phyloP scores from a whole-genome alignment of 92 coral and sea anemone species.

The Desmophyllum pertusum region DNA sequence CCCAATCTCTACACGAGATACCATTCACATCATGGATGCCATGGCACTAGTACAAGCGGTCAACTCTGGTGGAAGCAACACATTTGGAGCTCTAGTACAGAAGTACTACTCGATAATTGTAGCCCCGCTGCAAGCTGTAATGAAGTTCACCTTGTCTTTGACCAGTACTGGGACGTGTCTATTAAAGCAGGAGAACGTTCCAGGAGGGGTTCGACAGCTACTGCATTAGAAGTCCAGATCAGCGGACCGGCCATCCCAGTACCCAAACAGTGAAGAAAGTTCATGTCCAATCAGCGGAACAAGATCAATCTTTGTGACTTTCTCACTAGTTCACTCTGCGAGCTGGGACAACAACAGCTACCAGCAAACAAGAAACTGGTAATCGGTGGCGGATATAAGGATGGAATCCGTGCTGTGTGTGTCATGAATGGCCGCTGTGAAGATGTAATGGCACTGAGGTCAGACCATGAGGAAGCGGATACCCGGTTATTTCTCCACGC shows the following conservation, averaged over 20 bases:
- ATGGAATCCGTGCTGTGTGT: background rate
- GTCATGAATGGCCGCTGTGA: too few species aligned
- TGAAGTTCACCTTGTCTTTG: conserved; percentile 17
- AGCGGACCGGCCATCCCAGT: conserved; percentile 44
- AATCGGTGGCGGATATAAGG: background rate
- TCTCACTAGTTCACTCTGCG: conserved; percentile 22
- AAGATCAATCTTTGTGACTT: conserved; percentile 23
- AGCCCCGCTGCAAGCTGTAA: background rate
- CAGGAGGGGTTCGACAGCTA: too few species aligned
- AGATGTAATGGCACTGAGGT: too few species aligned
- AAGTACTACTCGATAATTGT: conserved; percentile 51
- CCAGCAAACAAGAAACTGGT: background rate
- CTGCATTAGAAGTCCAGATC: conserved; percentile 44
- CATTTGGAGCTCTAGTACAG: conserved; percentile 52
- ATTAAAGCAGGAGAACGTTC: conserved; percentile 48
- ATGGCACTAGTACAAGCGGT: conserved; percentile 57
- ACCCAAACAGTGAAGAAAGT: conserved; percentile 57
- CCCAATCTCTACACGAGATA: conserved; percentile 25
- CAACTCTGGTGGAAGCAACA: conserved; percentile 47
- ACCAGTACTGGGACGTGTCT: conserved; percentile 34
- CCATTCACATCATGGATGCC: conserved; percentile 46
- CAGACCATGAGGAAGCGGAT: conserved; percentile 64
- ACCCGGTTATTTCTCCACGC: conserved; percentile 1
- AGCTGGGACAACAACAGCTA: conserved; percentile 29
- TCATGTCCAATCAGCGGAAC: conserved; percentile 11